These are phyloP conservation scores for Malurus cyaneus DNA, from an alignment of 2,113 vertebrate species.

Conservation along the genomic window DNA sequence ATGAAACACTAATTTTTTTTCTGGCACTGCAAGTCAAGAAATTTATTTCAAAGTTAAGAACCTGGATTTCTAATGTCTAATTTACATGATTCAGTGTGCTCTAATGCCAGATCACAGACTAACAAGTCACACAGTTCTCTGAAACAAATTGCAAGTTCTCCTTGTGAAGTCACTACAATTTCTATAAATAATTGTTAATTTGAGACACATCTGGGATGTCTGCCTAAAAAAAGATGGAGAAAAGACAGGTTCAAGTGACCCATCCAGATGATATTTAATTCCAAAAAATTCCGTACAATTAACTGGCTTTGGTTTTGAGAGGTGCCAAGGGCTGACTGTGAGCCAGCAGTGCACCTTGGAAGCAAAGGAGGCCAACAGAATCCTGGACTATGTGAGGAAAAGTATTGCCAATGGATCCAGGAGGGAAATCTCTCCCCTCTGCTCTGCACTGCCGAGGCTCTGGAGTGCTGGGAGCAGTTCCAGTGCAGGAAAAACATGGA, in stretches of 20 bases:
- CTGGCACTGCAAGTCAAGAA: not conserved
- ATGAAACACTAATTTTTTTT: not conserved
- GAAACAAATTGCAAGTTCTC: not conserved
- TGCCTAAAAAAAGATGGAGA: not conserved
- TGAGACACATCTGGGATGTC: not conserved
- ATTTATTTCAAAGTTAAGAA: not conserved
- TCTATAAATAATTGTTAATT: not conserved
- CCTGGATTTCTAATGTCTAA: not conserved
- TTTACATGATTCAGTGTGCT: not conserved
- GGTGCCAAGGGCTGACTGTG: not conserved
- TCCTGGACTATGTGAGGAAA: not conserved
- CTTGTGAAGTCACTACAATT: not conserved
- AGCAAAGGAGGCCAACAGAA: not conserved
- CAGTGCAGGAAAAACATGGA: not conserved
- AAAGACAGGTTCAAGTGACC: not conserved
- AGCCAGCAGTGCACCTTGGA: not conserved
- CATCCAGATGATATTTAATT: not conserved
- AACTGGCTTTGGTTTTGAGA: not conserved
- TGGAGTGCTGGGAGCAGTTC: not conserved
- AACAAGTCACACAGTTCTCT: not conserved
- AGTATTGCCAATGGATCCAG: not conserved
- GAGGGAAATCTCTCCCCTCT: not conserved
- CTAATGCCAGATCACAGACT: not conserved
- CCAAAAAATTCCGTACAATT: not conserved
- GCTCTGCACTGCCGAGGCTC: not conserved